Conservation (phyloP, 2,888 invertebrate genomes). For the Cordilura impudica region DNA sequence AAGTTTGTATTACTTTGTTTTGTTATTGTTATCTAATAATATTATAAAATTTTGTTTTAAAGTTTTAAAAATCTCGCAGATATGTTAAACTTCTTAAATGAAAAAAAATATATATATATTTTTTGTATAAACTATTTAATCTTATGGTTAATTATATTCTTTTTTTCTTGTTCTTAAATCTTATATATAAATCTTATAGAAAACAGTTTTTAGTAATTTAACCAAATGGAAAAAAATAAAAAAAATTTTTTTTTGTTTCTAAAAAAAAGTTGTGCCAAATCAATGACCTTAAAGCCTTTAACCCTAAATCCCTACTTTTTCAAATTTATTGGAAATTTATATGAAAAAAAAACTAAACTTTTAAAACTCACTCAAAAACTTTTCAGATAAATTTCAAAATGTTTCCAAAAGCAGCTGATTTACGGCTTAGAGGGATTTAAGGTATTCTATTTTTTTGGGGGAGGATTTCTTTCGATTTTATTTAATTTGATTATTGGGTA, state of each 20-base stretch:
- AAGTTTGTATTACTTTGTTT: background rate
- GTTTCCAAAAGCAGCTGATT: too few relatives aligned
- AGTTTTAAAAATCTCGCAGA: slow-evolving; percentile 47
- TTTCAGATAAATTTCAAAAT: too few relatives aligned
- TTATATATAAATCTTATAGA: slow-evolving; percentile 35
- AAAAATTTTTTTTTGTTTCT: slow-evolving; percentile 1
- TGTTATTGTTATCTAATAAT: slow-evolving; percentile 6
- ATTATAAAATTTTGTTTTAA: slow-evolving; percentile 37
- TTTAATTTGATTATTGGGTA: slow-evolving; percentile 69
- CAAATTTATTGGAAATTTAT: too few relatives aligned
- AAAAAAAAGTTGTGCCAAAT: background rate
- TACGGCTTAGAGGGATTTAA: too few relatives aligned
- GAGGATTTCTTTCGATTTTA: slow-evolving; percentile 47
- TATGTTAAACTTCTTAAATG: slow-evolving; percentile 57
- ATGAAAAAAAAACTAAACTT: too few relatives aligned
- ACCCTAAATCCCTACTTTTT: too few relatives aligned
- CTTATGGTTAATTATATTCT: slow-evolving; percentile 40
- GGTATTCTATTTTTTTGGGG: slow-evolving; percentile 8
- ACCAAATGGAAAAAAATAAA: background rate
- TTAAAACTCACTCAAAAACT: too few relatives aligned
- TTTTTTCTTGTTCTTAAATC: slow-evolving; percentile 19
- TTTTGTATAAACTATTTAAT: slow-evolving; percentile 43
- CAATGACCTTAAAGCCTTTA: background rate
- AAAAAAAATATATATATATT: slow-evolving; percentile 34
- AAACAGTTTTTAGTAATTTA: slow-evolving; percentile 19